Conservation (phyloP, 1,140 invertebrate genomes). For the Aphelenchoides besseyi region DNA sequence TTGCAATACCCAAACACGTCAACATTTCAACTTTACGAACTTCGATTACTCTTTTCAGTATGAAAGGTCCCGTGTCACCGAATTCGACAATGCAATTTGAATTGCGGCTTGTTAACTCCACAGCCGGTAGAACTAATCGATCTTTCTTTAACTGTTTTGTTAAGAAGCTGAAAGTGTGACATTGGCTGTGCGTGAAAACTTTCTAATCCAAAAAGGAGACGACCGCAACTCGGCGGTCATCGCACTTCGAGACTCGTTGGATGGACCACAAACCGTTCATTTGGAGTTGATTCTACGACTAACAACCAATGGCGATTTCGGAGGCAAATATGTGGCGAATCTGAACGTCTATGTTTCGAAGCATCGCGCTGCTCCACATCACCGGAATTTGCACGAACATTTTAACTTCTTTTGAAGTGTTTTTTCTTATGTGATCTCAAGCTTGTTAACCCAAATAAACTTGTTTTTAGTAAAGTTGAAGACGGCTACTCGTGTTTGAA, state of each 20-base stretch:
- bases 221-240: slow-evolving; percentile 60
- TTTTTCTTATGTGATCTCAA: slow-evolving; percentile 13
- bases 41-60: slow-evolving; percentile 58
- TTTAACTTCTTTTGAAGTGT: slow-evolving; percentile 17
- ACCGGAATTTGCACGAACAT: slow-evolving; percentile 32
- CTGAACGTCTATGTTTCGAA: slow-evolving; percentile 54
- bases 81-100: slow-evolving; percentile 60
- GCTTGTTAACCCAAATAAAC: slow-evolving; percentile 13
- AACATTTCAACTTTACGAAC: slow-evolving; percentile 61
- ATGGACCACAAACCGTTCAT: slow-evolving; percentile 59
- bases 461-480: slow-evolving; percentile 53
- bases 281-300: slow-evolving; percentile 53
- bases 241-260: slow-evolving; percentile 57
- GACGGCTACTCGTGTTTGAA: slow-evolving; percentile 62
- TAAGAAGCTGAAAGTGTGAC: slow-evolving; percentile 44
- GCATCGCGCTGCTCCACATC: slow-evolving; percentile 35
- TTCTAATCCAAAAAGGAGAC: slow-evolving; percentile 59
- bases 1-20: slow-evolving; percentile 57
- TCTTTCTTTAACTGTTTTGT: slow-evolving; percentile 14
- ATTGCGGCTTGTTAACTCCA: slow-evolving; percentile 44
- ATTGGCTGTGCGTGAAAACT: slow-evolving; percentile 54
- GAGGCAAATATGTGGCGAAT: slow-evolving; percentile 61
- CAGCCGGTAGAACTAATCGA: slow-evolving; percentile 38
- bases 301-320: slow-evolving; percentile 46
- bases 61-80: slow-evolving; percentile 52